Conservation (phyloP, 2,113 vertebrate species). For the Mystacornis crossleyi region DNA sequence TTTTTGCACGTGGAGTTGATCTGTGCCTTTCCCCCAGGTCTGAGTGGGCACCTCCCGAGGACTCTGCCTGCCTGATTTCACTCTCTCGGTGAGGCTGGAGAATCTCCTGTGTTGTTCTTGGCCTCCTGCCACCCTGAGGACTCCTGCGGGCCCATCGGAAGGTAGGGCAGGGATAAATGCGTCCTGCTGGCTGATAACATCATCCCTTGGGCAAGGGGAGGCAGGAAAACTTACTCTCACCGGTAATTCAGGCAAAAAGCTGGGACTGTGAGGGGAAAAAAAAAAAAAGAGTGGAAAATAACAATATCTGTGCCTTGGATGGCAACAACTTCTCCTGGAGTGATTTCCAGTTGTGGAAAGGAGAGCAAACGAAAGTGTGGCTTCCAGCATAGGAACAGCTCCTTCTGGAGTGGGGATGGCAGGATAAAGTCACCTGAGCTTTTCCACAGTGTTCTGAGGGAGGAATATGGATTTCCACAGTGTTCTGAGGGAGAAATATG, state of each 20-base stretch:
- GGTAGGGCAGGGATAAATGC: neutral
- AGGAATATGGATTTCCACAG: rapidly evolving
- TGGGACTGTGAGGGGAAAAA: neutral
- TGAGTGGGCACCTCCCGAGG: neutral
- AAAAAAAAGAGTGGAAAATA: neutral
- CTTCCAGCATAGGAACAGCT: neutral
- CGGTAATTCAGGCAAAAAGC: neutral
- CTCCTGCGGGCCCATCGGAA: neutral
- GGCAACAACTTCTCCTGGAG: neutral
- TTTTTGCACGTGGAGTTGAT: neutral
- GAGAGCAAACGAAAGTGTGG: neutral
- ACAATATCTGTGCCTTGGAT: neutral
- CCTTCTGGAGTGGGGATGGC: neutral
- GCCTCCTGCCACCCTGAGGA: neutral
- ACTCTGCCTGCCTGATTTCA: neutral
- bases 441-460: neutral
- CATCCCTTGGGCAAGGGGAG: neutral
- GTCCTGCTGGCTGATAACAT: neutral
- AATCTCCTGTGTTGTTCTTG: neutral
- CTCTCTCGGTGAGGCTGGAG: neutral
- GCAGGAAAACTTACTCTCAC: neutral
- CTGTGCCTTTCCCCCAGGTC: neutral
- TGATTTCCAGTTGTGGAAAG: neutral
- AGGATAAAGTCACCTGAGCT: too few species aligned
- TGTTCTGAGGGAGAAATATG: neutral